Percentiles rank a stretch among this genome's conserved stretches.
Evolutionary conservation across 1,140 invertebrate species (phyloP).

Genomic region (Monomorium pharaonis): DNA sequence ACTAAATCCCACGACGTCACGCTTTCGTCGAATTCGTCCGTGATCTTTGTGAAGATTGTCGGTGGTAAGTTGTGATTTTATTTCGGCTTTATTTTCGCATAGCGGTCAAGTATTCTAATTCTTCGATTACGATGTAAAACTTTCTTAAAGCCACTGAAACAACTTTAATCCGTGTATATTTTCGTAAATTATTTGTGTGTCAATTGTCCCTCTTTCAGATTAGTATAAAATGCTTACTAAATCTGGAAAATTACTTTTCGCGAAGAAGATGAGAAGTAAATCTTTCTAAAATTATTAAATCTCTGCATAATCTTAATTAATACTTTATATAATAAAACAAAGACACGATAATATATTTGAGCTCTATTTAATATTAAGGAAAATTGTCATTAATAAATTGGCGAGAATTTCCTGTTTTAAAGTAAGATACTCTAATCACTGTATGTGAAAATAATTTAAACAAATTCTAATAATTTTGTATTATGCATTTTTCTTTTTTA

Average conservation of each 20-base stretch:
- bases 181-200: not conserved
- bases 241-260: not conserved
- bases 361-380: not conserved
- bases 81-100: not conserved
- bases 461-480: not conserved
- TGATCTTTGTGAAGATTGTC: constrained; percentile 23
- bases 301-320: constrained; percentile 12
- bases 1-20: not conserved
- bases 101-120: not conserved
- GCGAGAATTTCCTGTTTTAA: not conserved
- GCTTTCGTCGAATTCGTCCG: constrained; percentile 17
- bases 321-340: constrained; percentile 10
- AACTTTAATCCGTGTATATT: not conserved
- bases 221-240: not conserved
- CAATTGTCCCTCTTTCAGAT: not conserved
- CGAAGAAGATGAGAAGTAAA: too few relatives aligned
- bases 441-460: not conserved
- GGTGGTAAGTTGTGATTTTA: not conserved
- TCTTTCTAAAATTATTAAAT: not conserved
- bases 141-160: not conserved
- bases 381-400: not conserved
- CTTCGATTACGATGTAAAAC: not conserved
- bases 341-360: not conserved
- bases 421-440: not conserved
- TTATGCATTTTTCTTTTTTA: not conserved